Evolutionary conservation across 2,888 invertebrate species (phyloP), one percentile per base, ranked within the genome.

Genomic region (Bellardia bayeri): DNA sequence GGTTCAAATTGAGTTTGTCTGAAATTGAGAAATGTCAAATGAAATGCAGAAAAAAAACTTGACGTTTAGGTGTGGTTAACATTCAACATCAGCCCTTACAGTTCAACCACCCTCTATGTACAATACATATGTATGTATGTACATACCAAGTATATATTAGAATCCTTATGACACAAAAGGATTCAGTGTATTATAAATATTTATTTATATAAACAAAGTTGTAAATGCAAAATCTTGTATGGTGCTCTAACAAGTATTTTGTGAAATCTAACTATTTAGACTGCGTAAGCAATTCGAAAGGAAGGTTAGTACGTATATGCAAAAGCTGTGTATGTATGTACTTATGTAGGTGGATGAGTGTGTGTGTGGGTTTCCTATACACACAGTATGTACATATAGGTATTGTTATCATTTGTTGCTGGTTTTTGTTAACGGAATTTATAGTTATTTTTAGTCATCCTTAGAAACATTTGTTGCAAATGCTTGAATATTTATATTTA

Each of bases 401-500:
- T 23, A 37, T 64, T 64, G 7, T 16, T n/a, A 64, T 16, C n/a
- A 8, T 64, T 64, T n/a, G n/a, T 40, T 64, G 40, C 64, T 64
- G 33, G 61, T 58, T 58, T 30, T 58, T 61, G n/a, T 33, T 61
- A 14, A 8, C 7, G 16, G 8, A 64, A 64, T 40, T 64, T 64
- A 64, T 16, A 64, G 40, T 40, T 64, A 16, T 42, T 42, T 64
- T 42, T 64, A 64, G 64, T 3, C 16, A 8, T 37, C 40, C 64
- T 9, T n/a, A 64, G 1, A 64, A 40, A 40, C 16, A 9, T 64
- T 64, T 64, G n/a, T 42, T 40, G 64, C 64, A 64, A 64, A 16
- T 64, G 40, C 16, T 64, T 40, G 9, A 64, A 40, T 64, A 64
- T 64, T 69, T 71, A 54, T 71, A 23, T 23, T n/a, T n/a, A n/a